phyloP scores from a whole-genome alignment of 1,140 invertebrate genomes.

The Halictus rubicundus region DNA sequence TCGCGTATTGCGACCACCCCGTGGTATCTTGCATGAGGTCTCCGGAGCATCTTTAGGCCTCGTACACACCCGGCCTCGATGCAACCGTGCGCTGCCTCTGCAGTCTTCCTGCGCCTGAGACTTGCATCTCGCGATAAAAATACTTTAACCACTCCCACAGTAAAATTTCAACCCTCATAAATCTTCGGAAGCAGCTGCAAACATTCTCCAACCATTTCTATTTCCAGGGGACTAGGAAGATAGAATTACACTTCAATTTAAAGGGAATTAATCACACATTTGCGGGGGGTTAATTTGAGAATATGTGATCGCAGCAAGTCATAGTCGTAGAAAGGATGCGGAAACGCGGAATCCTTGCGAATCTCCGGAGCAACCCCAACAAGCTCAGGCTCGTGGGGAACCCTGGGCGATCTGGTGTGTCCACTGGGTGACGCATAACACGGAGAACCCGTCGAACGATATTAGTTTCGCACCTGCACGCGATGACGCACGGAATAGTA shows the following conservation, averaged over 20 bases:
- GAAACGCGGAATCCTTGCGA: background rate
- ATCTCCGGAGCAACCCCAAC: background rate
- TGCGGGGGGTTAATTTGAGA: too few relatives aligned
- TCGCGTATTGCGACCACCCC: conserved; percentile 72
- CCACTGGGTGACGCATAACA: conserved; percentile 16
- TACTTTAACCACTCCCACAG: too few relatives aligned
- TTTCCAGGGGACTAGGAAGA: too few relatives aligned
- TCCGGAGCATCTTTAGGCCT: conserved; percentile 62
- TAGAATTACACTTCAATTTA: too few relatives aligned
- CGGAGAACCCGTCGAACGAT: background rate
- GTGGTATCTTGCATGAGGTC: conserved; percentile 71
- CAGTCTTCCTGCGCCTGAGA: too few relatives aligned
- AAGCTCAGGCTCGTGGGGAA: background rate
- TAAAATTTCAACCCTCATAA: too few relatives aligned
- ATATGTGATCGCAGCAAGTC: too few relatives aligned
- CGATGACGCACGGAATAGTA: conserved; percentile 24
- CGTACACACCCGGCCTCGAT: conserved; percentile 59
- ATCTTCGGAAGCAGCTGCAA: too few relatives aligned
- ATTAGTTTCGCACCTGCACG: conserved; percentile 31
- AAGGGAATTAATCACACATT: too few relatives aligned
- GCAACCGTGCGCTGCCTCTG: background rate
- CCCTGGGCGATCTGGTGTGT: background rate
- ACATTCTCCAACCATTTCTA: too few relatives aligned
- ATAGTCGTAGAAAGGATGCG: background rate
- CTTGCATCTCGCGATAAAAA: too few relatives aligned